These are phyloP conservation scores for Chromoteleia sp. DNA, from an alignment of 2,888 invertebrate genomes.

Conservation along the genomic window DNA sequence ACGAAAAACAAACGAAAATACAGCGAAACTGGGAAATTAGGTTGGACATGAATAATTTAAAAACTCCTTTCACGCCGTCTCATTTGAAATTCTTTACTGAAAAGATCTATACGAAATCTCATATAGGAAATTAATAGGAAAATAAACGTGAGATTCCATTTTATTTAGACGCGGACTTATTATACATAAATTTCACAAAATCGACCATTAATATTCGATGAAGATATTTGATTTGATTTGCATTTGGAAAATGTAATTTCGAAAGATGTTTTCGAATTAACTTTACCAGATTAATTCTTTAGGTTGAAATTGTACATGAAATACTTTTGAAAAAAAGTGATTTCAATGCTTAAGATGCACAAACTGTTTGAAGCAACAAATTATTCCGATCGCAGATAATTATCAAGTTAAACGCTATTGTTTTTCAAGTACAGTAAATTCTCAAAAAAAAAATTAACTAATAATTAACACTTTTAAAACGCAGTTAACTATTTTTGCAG, in stretches of 20 bases:
- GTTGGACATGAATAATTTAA: slow-evolving; percentile 59
- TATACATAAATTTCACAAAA: slow-evolving; percentile 12
- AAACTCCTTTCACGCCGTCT: slow-evolving; percentile 54
- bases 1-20: slow-evolving; percentile 46
- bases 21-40: slow-evolving; percentile 50
- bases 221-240: slow-evolving; percentile 1
- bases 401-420: too few species aligned
- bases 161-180: slow-evolving; percentile 9
- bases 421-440: too few species aligned
- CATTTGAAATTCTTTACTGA: slow-evolving; percentile 44
- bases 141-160: slow-evolving; percentile 46
- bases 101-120: slow-evolving; percentile 51
- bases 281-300: neutral
- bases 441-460: too few species aligned
- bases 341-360: too few species aligned
- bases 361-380: too few species aligned
- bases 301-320: too few species aligned
- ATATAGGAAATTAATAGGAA: slow-evolving; percentile 55
- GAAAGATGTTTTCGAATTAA: neutral
- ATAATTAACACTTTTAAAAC: too few species aligned
- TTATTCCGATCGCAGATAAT: too few species aligned
- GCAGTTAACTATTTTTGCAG: too few species aligned
- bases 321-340: too few species aligned
- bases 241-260: slow-evolving; percentile 2
- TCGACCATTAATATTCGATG: neutral